Percentiles rank a stretch among this genome's conserved stretches.
These are phyloP conservation scores for Xestobium rufovillosum DNA, from an alignment of 2,888 invertebrate species.

Conservation along the genomic window DNA sequence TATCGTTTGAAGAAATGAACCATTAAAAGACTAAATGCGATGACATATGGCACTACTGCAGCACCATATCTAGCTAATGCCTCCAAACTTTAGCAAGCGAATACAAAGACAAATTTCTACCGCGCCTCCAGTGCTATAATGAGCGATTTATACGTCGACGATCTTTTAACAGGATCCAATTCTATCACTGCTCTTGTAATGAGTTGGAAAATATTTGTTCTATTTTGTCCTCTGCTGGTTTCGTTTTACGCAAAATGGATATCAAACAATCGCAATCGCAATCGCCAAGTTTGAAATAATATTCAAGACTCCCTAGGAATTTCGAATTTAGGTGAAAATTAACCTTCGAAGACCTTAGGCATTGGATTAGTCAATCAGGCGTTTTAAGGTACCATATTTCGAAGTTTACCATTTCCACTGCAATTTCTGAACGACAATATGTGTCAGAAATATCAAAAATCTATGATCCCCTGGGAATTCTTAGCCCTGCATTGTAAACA, in stretches of 20 bases:
- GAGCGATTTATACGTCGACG: slow-evolving; percentile 11
- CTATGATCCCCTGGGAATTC: slow-evolving; percentile 4
- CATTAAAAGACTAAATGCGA: too few species aligned
- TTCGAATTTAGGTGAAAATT: not conserved
- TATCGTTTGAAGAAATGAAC: too few species aligned
- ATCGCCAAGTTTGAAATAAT: not conserved
- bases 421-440: not conserved
- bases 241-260: not conserved
- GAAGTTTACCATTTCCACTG: not conserved
- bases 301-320: not conserved
- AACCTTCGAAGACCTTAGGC: slow-evolving; percentile 2
- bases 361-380: not conserved
- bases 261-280: too few species aligned
- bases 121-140: slow-evolving; percentile 1
- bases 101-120: not conserved
- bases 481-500: not conserved
- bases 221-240: not conserved
- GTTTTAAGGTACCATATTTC: not conserved
- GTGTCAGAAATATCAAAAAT: not conserved
- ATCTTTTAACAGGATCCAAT: slow-evolving; percentile 8
- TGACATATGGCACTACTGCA: too few species aligned
- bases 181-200: not conserved
- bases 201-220: not conserved
- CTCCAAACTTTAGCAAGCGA: slow-evolving; percentile 4
- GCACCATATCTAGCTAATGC: slow-evolving; percentile 8